Conservation (phyloP, 2,113 vertebrate species). For the Addax nasomaculatus region DNA sequence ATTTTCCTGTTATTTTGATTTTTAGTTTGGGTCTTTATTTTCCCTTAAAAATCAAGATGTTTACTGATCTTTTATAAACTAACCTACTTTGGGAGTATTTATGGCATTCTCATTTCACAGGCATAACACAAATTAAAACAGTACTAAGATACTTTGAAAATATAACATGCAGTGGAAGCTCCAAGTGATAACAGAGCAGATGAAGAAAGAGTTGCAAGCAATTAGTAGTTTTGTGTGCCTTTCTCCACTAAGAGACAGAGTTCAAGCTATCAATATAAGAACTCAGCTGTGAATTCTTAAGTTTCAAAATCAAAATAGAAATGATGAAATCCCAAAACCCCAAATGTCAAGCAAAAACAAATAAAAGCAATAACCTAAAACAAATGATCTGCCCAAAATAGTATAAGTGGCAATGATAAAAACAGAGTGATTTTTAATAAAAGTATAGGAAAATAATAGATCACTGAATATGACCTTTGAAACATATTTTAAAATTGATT, state of each 20-base stretch:
- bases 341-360: not conserved
- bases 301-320: not conserved
- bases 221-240: not conserved
- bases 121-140: conserved; percentile 58
- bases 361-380: not conserved
- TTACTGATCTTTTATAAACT: conserved; percentile 45
- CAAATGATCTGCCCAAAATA: conserved; percentile 3
- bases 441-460: not conserved
- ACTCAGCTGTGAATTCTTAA: not conserved
- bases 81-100: conserved; percentile 61
- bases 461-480: not conserved
- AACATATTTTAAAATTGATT: not conserved
- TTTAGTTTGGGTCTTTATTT: conserved; percentile 17
- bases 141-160: conserved; percentile 49
- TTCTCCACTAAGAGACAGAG: not conserved
- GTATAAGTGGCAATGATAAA: not conserved
- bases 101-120: conserved; percentile 44
- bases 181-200: conserved; percentile 10
- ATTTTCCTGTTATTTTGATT: not conserved
- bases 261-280: not conserved
- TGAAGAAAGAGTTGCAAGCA: not conserved
- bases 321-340: not conserved
- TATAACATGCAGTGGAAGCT: not conserved
- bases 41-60: conserved; percentile 44
- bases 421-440: not conserved